Conservation (phyloP, 2,797 vertebrate genomes). For the Lepilemur ruficaudatus region DNA sequence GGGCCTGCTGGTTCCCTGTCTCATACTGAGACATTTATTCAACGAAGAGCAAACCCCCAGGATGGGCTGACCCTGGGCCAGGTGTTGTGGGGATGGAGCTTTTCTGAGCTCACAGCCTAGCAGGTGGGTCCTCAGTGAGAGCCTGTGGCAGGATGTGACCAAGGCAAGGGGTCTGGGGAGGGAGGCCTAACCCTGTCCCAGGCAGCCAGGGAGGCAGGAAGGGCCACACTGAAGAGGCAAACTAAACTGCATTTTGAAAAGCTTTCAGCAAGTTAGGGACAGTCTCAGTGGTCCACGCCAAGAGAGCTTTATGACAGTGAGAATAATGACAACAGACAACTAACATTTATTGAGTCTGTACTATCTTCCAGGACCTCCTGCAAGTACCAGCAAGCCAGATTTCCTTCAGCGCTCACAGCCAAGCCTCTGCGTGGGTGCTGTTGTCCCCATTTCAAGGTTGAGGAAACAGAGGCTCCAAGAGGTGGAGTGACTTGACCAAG, state of each 20-base stretch:
- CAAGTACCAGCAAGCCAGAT: neutral
- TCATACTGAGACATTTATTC: neutral
- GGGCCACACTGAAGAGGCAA: neutral
- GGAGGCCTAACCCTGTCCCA: neutral
- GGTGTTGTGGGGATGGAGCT: no score
- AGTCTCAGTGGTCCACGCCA: neutral
- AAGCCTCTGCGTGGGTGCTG: accelerated
- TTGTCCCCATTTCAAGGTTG: neutral
- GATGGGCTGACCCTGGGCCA: neutral
- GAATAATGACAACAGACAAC: neutral
- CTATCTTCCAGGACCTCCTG: neutral
- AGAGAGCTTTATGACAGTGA: neutral
- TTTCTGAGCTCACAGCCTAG: neutral
- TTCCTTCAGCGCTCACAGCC: accelerated
- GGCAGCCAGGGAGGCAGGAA: neutral
- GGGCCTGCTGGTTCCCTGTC: neutral
- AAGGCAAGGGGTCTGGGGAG: neutral
- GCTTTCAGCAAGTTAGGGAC: neutral
- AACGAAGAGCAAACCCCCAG: neutral
- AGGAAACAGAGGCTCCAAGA: neutral
- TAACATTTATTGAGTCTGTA: neutral
- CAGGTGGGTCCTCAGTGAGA: neutral
- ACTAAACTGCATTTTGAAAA: neutral
- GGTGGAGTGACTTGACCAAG: neutral
- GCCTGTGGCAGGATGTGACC: neutral